Conservation (phyloP, 2,888 invertebrate species). For the Ephialtes manifestator region DNA sequence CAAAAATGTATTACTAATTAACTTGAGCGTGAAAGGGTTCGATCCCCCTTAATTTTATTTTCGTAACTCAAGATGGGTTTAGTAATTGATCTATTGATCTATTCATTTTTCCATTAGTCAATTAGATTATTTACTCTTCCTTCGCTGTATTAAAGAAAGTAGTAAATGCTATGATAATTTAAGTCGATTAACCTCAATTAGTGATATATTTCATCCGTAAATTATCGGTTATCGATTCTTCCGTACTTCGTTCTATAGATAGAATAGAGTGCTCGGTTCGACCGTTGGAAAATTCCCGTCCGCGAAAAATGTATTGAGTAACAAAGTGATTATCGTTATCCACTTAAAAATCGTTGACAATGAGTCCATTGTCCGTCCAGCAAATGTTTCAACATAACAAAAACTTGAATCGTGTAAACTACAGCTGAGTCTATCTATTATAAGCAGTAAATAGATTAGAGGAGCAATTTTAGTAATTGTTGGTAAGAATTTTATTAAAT, state of each 20-base stretch:
- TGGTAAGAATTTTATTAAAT: no score
- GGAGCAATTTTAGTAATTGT: neutral
- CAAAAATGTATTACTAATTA: no score
- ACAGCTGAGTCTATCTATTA: neutral
- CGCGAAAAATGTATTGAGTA: constrained; percentile 1
- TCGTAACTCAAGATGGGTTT: no score
- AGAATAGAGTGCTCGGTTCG: constrained; percentile 2
- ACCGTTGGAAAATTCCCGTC: constrained; percentile 4
- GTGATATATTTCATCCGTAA: neutral
- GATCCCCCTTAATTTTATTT: no score
- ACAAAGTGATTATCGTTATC: constrained; percentile 10
- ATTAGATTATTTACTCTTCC: neutral
- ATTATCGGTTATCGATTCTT: constrained; percentile 21
- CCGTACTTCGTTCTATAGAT: neutral
- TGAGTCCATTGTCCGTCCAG: constrained; percentile 49
- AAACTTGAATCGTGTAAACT: constrained; percentile 9
- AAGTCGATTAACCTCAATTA: constrained; percentile 12
- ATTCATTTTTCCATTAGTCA: neutral
- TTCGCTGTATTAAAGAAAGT: neutral
- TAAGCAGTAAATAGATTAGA: constrained; percentile 10
- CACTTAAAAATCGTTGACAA: constrained; percentile 21
- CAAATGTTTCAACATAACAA: constrained; percentile 18
- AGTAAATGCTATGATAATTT: neutral
- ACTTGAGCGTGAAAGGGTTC: no score
- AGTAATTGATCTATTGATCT: neutral